These are phyloP conservation scores for Esperia sulphurella DNA, from an alignment of 2,888 invertebrate species.

Conservation along the genomic window DNA sequence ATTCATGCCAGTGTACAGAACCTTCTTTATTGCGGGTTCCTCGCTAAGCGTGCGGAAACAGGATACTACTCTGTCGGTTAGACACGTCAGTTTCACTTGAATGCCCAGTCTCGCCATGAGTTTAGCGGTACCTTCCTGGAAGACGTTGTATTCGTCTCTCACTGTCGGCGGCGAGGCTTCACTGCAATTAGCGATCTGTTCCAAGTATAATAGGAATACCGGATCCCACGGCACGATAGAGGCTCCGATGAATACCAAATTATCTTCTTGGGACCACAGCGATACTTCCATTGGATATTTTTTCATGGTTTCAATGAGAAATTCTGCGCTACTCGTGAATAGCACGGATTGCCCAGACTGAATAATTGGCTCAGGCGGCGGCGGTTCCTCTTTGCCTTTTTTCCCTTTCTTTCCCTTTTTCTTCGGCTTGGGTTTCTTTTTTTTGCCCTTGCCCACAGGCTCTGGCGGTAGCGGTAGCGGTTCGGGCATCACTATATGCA, in stretches of 20 bases:
- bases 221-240: slow-evolving; percentile 59
- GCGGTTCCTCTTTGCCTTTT: slow-evolving; percentile 40
- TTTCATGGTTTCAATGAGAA: slow-evolving; percentile 59
- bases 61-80: slow-evolving; percentile 57
- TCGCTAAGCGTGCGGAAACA: slow-evolving; percentile 65
- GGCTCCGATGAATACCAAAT: slow-evolving; percentile 52
- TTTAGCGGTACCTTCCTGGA: slow-evolving; percentile 63
- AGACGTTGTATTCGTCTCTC: slow-evolving; percentile 64
- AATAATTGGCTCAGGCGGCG: slow-evolving; percentile 61
- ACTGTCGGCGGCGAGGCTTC: slow-evolving; percentile 42
- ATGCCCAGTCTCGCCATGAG: slow-evolving; percentile 59
- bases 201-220: slow-evolving; percentile 45
- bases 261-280: slow-evolving; percentile 66
- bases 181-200: slow-evolving; percentile 39
- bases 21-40: slow-evolving; percentile 56
- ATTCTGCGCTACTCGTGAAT: slow-evolving; percentile 59
- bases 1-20: slow-evolving; percentile 64
- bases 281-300: slow-evolving; percentile 56
- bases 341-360: slow-evolving; percentile 68
- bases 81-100: slow-evolving; percentile 57
- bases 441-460: slow-evolving; percentile 49
- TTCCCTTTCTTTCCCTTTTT: slow-evolving; percentile 49
- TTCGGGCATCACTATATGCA: slow-evolving; percentile 67
- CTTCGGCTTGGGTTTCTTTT: slow-evolving; percentile 43
- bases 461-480: slow-evolving; percentile 63